phyloP scores from a whole-genome alignment of 2,888 invertebrate species.

The Rhagonycha lutea region DNA sequence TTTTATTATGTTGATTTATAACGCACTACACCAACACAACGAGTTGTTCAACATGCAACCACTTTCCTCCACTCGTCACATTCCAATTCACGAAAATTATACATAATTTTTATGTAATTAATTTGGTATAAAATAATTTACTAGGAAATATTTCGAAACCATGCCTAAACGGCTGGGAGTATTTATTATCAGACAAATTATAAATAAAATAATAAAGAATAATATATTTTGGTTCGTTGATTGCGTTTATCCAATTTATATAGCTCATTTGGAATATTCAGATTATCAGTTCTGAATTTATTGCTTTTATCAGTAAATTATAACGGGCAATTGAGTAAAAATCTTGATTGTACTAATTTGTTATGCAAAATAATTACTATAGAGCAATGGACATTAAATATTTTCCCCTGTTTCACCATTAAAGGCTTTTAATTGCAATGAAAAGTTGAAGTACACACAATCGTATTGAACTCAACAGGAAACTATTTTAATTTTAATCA shows the following conservation, averaged over 20 bases:
- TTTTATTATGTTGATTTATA: slow-evolving; percentile 29
- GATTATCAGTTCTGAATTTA: not conserved
- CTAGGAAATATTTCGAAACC: not conserved
- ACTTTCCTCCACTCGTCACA: not conserved
- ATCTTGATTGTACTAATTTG: not conserved
- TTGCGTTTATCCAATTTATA: not conserved
- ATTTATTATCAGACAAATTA: not conserved
- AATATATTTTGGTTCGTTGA: not conserved
- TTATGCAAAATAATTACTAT: not conserved
- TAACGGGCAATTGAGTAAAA: not conserved
- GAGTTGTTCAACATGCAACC: slow-evolving; percentile 16
- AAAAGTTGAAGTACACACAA: not conserved
- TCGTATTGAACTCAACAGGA: no score
- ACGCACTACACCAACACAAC: slow-evolving; percentile 19
- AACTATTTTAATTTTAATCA: no score
- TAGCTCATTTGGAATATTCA: not conserved
- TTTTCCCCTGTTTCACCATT: not conserved
- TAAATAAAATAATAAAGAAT: not conserved
- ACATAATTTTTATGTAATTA: not conserved
- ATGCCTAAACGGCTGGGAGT: not conserved
- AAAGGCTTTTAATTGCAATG: not conserved
- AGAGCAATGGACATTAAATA: not conserved
- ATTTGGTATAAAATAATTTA: not conserved
- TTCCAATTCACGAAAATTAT: slow-evolving; percentile 6
- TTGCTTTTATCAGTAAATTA: not conserved